Evolutionary conservation across 2,888 invertebrate species (phyloP).

Genomic region (Tortricodes alternella): DNA sequence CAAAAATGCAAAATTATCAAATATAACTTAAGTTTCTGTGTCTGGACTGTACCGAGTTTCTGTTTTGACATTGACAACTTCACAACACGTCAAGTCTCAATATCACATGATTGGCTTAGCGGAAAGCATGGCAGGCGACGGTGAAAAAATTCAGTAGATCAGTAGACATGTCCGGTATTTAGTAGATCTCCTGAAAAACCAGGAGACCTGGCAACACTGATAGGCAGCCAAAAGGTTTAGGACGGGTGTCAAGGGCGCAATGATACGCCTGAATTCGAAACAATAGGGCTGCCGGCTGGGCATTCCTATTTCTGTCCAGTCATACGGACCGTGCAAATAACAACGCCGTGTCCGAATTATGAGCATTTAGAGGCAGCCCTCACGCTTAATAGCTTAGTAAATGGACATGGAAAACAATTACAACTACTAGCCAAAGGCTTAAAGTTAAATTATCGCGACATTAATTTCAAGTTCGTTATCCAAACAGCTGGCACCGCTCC

Average conservation of each 20-base stretch:
- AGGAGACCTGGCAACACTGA: too few species aligned
- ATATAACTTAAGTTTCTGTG: too few species aligned
- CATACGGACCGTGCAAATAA: slow-evolving; percentile 6
- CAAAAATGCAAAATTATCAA: too few species aligned
- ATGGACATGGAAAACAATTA: slow-evolving; percentile 21
- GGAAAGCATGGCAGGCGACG: too few species aligned
- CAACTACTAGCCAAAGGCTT: slow-evolving; percentile 16
- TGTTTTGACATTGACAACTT: too few species aligned
- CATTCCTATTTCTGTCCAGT: slow-evolving; percentile 18
- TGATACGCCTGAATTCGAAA: slow-evolving; percentile 11
- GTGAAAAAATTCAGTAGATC: too few species aligned
- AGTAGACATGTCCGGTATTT: too few species aligned
- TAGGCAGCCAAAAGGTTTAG: not conserved
- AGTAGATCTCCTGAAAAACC: too few species aligned
- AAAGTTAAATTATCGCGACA: slow-evolving; percentile 27
- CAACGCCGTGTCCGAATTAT: slow-evolving; percentile 12
- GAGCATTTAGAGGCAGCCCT: slow-evolving; percentile 12
- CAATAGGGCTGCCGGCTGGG: slow-evolving; percentile 4
- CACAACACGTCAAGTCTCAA: too few species aligned
- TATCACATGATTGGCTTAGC: too few species aligned
- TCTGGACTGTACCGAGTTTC: too few species aligned
- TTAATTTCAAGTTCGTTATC: slow-evolving; percentile 25
- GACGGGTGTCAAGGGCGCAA: slow-evolving; percentile 13
- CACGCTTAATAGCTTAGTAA: slow-evolving; percentile 21
- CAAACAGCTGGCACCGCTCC: slow-evolving; percentile 22